Base-by-base conservation (phyloP, 2,113 vertebrate genomes). In the Todiramphus saurophagus region DNA sequence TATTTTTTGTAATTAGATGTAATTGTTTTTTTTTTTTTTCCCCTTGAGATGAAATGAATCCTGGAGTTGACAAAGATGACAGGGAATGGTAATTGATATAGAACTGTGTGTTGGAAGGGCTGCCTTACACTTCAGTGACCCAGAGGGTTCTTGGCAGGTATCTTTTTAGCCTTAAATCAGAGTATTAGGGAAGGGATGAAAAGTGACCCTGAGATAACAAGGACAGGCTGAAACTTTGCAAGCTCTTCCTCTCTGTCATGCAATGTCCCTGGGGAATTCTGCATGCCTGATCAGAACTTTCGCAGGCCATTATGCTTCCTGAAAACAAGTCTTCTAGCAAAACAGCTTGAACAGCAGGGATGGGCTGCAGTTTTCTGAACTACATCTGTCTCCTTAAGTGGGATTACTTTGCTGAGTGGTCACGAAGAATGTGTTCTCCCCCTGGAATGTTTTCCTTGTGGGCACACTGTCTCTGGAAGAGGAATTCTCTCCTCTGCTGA, bases 401-500 rank as follows among this genome's bases (percentile, higher is more conserved):
- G 89, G 94, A 94, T 94, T 97, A 95, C 86, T 92, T 75, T 94
- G 83, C 87, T 95, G 95, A 97, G 95, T 97, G 96, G 95, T 97
- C 96, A 97, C 51, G 2, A 97, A 96, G 96, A 97, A 97, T 97
- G 96, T 88, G 85, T 97, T 94, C 81, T 94, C 85, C 93, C 59
- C 43, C 91, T 94, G 89, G 87, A 97, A 97, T 97, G 94, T 96
- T 97, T 97, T 97, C 92, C 96, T 97, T 94, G 78, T 73, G 93
- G 95, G 90, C 90, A 96, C 56, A 13, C 64, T 70, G 60, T 94
- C 95, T 95, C 94, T 91, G 87, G 80, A 93, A 94, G 91, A 83
- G 64, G 94, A 87, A 91, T 94, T 93, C 84, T 97, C 92, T 88
- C 53, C 81, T 96, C 78, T 96, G 72, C 83, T 39, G 92, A 91